phyloP scores from a whole-genome alignment of 1,140 invertebrate genomes.

The Dolichoris vasculosae region DNA sequence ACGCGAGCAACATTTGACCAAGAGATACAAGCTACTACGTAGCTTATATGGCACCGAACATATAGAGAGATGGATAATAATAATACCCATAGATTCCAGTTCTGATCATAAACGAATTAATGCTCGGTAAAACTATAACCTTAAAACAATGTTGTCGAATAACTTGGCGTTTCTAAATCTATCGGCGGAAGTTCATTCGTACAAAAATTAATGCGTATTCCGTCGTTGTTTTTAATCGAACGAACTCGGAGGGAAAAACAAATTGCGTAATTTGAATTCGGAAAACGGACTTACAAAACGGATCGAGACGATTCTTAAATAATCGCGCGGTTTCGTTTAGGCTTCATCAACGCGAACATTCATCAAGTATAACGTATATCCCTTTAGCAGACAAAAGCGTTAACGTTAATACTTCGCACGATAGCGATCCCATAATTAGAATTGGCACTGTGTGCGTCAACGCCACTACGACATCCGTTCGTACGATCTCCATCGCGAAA shows the following conservation, averaged over 20 bases:
- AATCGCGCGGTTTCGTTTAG: not conserved
- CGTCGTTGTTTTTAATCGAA: not conserved
- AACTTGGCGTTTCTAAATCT: not conserved
- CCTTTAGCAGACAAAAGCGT: not conserved
- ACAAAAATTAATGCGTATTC: not conserved
- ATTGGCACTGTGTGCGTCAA: not conserved
- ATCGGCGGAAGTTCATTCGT: not conserved
- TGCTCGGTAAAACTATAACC: slow-evolving; percentile 62
- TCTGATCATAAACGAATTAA: slow-evolving; percentile 59
- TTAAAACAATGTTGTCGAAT: slow-evolving; percentile 58
- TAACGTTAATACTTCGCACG: not conserved
- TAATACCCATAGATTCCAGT: slow-evolving; percentile 55
- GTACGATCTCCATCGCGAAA: not conserved
- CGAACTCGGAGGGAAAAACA: not conserved
- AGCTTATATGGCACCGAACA: slow-evolving; percentile 55
- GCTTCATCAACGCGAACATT: not conserved
- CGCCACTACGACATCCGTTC: not conserved
- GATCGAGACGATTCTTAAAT: not conserved
- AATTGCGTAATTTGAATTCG: not conserved
- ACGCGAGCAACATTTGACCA: slow-evolving; percentile 63
- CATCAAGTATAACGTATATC: not conserved
- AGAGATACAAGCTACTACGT: slow-evolving; percentile 53
- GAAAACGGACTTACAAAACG: not conserved
- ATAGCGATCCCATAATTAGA: slow-evolving; percentile 9
- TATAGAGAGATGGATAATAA: slow-evolving; percentile 52